A percentile compares a stretch with the other conserved stretches of the same genome.
phyloP scores from a whole-genome alignment of 2,888 invertebrate species.

The Nomada fabriciana region DNA sequence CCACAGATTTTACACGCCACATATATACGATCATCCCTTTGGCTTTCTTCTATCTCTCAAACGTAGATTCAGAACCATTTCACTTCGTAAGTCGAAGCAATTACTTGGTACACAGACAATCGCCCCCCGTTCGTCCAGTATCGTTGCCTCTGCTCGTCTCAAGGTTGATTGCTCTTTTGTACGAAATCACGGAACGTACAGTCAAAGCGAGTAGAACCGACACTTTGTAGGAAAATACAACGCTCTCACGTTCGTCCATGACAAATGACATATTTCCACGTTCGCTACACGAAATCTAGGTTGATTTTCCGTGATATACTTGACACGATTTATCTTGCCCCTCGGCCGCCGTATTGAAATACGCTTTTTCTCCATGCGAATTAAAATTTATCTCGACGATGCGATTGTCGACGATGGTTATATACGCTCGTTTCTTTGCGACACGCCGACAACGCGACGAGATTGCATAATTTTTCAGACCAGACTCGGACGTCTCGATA shows the following conservation, averaged over 20 bases:
- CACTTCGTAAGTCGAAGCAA: background rate
- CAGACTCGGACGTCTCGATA: slow-evolving; percentile 5
- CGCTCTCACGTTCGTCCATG: slow-evolving; percentile 21
- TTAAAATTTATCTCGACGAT: slow-evolving; percentile 16
- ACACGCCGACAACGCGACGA: slow-evolving; percentile 1
- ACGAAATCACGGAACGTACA: slow-evolving; percentile 6
- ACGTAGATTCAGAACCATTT: background rate
- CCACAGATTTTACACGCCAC: background rate
- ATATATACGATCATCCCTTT: background rate
- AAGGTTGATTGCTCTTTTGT: slow-evolving; percentile 17
- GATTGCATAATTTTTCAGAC: slow-evolving; percentile 26
- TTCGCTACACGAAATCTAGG: slow-evolving; percentile 3
- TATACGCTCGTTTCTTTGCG: background rate
- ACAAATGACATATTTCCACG: slow-evolving; percentile 34
- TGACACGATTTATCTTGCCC: slow-evolving; percentile 18
- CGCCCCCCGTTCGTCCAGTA: slow-evolving; percentile 10
- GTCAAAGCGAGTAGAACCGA: slow-evolving; percentile 17
- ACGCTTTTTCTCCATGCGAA: slow-evolving; percentile 5
- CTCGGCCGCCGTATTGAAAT: slow-evolving; percentile 1
- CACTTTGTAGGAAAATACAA: slow-evolving; percentile 36
- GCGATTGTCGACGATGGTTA: slow-evolving; percentile 9
- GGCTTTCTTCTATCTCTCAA: background rate
- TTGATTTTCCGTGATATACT: slow-evolving; percentile 35
- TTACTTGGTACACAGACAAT: background rate
- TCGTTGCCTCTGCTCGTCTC: background rate